Conservation (phyloP, 2,888 invertebrate species). For the Lasioglossum vierecki region DNA sequence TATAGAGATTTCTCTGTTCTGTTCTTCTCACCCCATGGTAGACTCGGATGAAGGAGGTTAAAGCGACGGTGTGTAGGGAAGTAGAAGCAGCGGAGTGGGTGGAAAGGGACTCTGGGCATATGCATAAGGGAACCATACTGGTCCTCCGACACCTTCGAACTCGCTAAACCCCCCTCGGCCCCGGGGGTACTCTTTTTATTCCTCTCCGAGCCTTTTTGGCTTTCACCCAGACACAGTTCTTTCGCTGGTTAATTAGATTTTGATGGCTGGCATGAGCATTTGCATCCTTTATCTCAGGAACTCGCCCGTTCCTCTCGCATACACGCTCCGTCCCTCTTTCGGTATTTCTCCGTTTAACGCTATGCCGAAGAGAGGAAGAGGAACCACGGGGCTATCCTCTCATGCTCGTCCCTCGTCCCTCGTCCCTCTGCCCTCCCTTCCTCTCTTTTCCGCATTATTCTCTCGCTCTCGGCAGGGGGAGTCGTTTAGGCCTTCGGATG, state of each 20-base stretch:
- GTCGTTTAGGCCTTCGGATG: conserved; percentile 78
- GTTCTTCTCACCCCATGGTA: conserved; percentile 66
- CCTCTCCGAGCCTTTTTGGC: conserved; percentile 68
- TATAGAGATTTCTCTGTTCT: conserved; percentile 76
- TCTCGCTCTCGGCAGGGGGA: conserved; percentile 77
- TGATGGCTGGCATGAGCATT: conserved; percentile 82
- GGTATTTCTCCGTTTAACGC: conserved; percentile 51
- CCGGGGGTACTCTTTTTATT: conserved; percentile 65
- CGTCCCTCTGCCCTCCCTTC: background rate
- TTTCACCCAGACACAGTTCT: conserved; percentile 75
- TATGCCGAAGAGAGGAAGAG: conserved; percentile 31
- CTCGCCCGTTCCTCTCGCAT: conserved; percentile 60
- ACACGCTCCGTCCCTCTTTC: conserved; percentile 56
- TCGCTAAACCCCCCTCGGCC: conserved; percentile 72
- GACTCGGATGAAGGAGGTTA: conserved; percentile 65
- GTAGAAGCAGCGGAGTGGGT: conserved; percentile 56
- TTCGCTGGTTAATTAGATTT: conserved; percentile 83
- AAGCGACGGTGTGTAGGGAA: conserved; percentile 37
- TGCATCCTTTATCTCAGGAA: conserved; percentile 80
- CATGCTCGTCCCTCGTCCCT: conserved; percentile 5
- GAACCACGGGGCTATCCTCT: conserved; percentile 24
- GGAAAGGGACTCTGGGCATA: conserved; percentile 68
- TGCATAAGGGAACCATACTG: conserved; percentile 75
- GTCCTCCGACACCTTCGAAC: conserved; percentile 80
- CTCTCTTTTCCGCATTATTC: conserved; percentile 71